These are phyloP conservation scores for Melospiza georgiana DNA, from an alignment of 2,113 vertebrate genomes.

Conservation along the genomic window DNA sequence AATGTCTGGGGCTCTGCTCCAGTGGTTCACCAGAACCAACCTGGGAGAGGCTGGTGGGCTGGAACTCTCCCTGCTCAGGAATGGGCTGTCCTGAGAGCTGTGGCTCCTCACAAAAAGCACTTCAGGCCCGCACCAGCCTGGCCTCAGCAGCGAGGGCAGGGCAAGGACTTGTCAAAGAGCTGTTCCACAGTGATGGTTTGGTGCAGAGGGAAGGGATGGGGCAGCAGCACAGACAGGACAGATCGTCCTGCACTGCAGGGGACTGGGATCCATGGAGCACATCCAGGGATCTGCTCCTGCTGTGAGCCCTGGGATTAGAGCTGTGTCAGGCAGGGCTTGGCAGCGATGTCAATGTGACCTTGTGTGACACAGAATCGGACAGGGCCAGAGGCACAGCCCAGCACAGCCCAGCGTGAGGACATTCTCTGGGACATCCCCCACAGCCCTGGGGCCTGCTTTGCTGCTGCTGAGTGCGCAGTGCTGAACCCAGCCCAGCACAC, in stretches of 20 bases:
- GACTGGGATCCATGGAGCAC: not conserved
- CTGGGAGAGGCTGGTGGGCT: not conserved
- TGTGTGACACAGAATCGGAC: not conserved
- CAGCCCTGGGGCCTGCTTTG: not conserved
- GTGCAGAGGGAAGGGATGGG: not conserved
- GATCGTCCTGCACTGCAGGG: not conserved
- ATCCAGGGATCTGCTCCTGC: not conserved
- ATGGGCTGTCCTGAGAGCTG: not conserved
- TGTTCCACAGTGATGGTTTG: not conserved
- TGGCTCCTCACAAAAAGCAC: not conserved
- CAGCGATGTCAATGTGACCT: accelerated
- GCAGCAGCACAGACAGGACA: not conserved
- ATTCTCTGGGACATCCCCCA: accelerated
- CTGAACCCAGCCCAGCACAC: not conserved
- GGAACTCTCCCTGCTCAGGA: not conserved
- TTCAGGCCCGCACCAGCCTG: not conserved
- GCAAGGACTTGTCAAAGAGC: not conserved
- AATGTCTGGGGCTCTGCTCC: not conserved
- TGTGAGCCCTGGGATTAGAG: not conserved
- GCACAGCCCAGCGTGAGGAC: accelerated
- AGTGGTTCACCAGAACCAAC: not conserved
- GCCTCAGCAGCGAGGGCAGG: not conserved
- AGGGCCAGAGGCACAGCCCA: not conserved
- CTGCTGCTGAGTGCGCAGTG: not conserved
- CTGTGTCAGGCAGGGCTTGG: not conserved